These are phyloP conservation scores for Epirrhoe tristata DNA, from an alignment of 2,888 invertebrate genomes.

Conservation along the genomic window DNA sequence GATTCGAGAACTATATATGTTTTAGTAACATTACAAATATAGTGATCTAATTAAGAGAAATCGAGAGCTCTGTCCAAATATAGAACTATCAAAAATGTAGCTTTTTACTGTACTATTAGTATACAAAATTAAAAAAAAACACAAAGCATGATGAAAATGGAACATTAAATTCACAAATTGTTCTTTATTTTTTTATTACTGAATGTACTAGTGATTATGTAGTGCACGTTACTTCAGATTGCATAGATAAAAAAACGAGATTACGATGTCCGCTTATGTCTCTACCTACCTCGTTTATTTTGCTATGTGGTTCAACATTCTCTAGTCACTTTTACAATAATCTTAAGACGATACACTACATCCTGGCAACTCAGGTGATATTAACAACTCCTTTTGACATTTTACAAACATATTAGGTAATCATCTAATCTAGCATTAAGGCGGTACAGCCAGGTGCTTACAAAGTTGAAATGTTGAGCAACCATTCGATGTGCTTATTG, in stretches of 20 bases:
- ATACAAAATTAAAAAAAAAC: too few species aligned
- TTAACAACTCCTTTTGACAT: conserved; percentile 17
- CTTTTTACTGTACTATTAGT: too few species aligned
- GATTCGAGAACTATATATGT: conserved; percentile 28
- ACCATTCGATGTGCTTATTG: conserved; percentile 35
- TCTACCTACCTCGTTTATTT: too few species aligned
- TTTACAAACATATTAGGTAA: conserved; percentile 23
- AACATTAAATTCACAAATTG: too few species aligned
- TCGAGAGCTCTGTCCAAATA: conserved; percentile 59
- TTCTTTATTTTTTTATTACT: too few species aligned
- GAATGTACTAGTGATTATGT: too few species aligned
- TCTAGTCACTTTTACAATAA: neutral
- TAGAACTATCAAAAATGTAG: conserved; percentile 52
- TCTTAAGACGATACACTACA: neutral
- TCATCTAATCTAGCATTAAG: conserved; percentile 28
- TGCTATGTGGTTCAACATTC: neutral
- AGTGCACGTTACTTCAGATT: too few species aligned
- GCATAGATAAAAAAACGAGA: too few species aligned
- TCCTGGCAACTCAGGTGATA: neutral
- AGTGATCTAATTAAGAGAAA: conserved; percentile 49
- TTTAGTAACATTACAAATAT: conserved; percentile 46
- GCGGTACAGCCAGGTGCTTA: conserved; percentile 23
- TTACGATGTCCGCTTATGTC: too few species aligned
- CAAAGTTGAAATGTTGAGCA: conserved; percentile 38
- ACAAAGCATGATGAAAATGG: too few species aligned